These are phyloP conservation scores for Oryzias curvinotus DNA, from an alignment of 2,113 vertebrate species.

Conservation along the genomic window DNA sequence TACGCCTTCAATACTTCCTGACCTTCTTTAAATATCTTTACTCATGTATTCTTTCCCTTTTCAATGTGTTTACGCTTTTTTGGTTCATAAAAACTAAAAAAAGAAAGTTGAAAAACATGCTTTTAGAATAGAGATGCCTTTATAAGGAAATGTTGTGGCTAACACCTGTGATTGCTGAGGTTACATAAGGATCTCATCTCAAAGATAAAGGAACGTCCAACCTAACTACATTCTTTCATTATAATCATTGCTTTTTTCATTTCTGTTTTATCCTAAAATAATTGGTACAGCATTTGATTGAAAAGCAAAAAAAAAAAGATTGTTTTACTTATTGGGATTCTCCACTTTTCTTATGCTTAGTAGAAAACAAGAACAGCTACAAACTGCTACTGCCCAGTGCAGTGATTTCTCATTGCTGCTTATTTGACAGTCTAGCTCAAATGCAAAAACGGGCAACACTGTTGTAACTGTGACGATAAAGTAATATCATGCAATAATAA, in stretches of 20 bases:
- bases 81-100: too few relatives aligned
- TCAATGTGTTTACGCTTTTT: too few relatives aligned
- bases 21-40: too few relatives aligned
- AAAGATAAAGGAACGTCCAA: not conserved
- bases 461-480: not conserved
- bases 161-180: conserved; percentile 10
- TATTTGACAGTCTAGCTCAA: conserved; percentile 42
- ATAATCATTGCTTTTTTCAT: not conserved
- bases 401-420: conserved; percentile 67
- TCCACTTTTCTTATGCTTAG: conserved; percentile 34
- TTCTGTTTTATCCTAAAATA: not conserved
- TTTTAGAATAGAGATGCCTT: not conserved
- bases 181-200: not conserved
- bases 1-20: too few relatives aligned
- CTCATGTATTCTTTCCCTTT: too few relatives aligned
- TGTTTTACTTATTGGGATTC: conserved; percentile 6
- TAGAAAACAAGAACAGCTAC: conserved; percentile 32
- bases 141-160: conserved; percentile 4
- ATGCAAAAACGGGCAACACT: not conserved
- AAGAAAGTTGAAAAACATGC: not conserved
- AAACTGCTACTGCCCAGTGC: conserved; percentile 34
- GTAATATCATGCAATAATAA: not conserved
- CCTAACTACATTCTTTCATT: conserved; percentile 3
- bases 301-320: not conserved
- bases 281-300: not conserved